phyloP scores from a whole-genome alignment of 2,113 vertebrate species.

The Psilopsiagon aurifrons region DNA sequence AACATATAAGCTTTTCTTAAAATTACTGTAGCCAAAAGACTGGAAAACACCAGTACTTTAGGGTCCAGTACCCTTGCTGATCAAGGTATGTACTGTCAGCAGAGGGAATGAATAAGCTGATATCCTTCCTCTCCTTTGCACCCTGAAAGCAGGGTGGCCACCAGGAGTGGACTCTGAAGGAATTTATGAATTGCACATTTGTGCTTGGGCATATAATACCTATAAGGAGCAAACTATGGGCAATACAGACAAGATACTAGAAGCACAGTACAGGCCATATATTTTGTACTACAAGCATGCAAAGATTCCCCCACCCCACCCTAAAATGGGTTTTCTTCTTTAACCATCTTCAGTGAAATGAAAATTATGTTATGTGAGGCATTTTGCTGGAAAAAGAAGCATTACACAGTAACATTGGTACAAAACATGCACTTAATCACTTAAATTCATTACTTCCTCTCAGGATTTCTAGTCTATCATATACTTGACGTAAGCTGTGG shows the following conservation, averaged over 20 bases:
- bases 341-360: neutral
- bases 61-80: neutral
- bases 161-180: neutral
- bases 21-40: neutral
- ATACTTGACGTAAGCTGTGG: neutral
- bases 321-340: neutral
- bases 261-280: neutral
- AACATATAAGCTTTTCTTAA: neutral
- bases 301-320: neutral
- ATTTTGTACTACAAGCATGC: constrained; percentile 31
- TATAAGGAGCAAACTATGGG: neutral
- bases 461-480: neutral
- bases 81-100: neutral
- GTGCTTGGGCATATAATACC: neutral
- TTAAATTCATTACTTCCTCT: constrained; percentile 19
- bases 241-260: neutral
- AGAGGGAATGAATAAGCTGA: neutral
- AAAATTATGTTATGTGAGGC: constrained; percentile 14
- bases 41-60: constrained; percentile 7
- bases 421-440: constrained; percentile 47
- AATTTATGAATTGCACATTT: neutral
- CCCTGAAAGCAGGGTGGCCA: neutral
- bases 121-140: neutral
- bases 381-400: constrained; percentile 27
- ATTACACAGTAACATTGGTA: constrained; percentile 43